Base-by-base conservation (phyloP, 2,797 vertebrate species). In the Hirundo rustica region DNA sequence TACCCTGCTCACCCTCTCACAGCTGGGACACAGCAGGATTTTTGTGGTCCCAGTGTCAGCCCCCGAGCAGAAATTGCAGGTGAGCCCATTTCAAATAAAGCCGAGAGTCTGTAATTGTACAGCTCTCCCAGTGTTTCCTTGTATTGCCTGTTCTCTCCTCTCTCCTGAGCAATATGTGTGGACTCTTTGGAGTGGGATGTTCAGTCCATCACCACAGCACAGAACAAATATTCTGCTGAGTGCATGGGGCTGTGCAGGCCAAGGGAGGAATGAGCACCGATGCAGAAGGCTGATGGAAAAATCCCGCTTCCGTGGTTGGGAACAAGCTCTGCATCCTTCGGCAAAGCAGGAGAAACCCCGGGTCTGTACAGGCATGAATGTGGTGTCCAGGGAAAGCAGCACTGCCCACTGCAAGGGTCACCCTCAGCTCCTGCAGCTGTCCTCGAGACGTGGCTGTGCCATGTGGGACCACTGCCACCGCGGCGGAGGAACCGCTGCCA, bases 281-380 rank as follows among this genome's bases (percentile, higher is more conserved):
- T 19, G 34, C 25, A 23, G 50, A 64, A 58, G 30, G 19, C 11
- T 51, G 71, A 55, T 27, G 19, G 48, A 60, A 34, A 53, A 75
- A 65, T 7, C 4, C 13, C 38, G 2, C 15, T 54, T 30, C 40
- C 10, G 0, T 3, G 4, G 4, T 1, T 48, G 47, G 26, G 50
- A 61, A n/a, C 6, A 61, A 65, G 8, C 20, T 38, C 2, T 2
- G 10, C 19, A 30, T 11, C 27, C 64, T 40, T 34, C 17, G 11
- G 19, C 58, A 36, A 47, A 67, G 36, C 32, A 72, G 70, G 36
- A 40, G 54, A 27, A 79, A 4, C 5, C 12, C 34, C 53, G 45
- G 21, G 5, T 67, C 20, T 27, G 34, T 9, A 1, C 15, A 48
- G 27, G 27, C 4, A 13, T 5, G 25, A 10, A 17, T 0, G 0